Evolutionary conservation across 2,113 vertebrate species (phyloP).

Genomic region (Pelecanus crispus): DNA sequence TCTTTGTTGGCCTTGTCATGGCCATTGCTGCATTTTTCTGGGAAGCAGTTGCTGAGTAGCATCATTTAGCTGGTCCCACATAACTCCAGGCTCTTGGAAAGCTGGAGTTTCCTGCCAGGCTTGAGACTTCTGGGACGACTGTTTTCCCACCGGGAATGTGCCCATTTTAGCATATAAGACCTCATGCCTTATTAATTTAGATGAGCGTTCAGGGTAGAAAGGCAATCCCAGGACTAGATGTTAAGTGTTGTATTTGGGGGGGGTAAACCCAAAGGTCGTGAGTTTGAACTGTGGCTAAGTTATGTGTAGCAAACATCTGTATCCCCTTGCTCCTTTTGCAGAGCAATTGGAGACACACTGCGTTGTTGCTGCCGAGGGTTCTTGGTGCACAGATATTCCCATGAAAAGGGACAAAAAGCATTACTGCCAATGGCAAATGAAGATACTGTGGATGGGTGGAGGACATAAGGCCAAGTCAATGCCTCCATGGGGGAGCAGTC

Average conservation of each 20-base stretch:
- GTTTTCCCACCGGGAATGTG: slow-evolving; percentile 50
- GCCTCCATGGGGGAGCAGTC: not conserved
- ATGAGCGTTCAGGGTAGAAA: not conserved
- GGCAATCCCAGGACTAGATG: not conserved
- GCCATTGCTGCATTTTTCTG: slow-evolving; percentile 48
- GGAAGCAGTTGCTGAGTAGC: slow-evolving; percentile 60
- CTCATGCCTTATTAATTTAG: slow-evolving; percentile 34
- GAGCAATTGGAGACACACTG: not conserved
- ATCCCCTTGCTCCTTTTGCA: not conserved
- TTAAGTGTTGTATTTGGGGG: not conserved
- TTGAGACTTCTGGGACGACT: slow-evolving; percentile 11
- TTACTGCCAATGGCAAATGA: not conserved
- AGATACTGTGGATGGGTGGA: not conserved
- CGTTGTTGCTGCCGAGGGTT: fast-evolving
- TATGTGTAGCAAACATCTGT: not conserved
- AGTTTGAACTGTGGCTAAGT: not conserved
- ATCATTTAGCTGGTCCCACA: slow-evolving; percentile 37
- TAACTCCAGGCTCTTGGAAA: slow-evolving; percentile 40
- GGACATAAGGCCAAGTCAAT: not conserved
- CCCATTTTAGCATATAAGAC: slow-evolving; percentile 16
- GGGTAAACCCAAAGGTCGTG: not conserved
- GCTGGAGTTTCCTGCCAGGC: slow-evolving; percentile 49
- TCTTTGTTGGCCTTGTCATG: slow-evolving; percentile 28
- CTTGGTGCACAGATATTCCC: not conserved
- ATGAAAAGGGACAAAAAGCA: not conserved